Percentiles rank a stretch among this genome's conserved stretches.
Evolutionary conservation across 2,113 vertebrate species (phyloP).

Genomic region (Athene noctua): DNA sequence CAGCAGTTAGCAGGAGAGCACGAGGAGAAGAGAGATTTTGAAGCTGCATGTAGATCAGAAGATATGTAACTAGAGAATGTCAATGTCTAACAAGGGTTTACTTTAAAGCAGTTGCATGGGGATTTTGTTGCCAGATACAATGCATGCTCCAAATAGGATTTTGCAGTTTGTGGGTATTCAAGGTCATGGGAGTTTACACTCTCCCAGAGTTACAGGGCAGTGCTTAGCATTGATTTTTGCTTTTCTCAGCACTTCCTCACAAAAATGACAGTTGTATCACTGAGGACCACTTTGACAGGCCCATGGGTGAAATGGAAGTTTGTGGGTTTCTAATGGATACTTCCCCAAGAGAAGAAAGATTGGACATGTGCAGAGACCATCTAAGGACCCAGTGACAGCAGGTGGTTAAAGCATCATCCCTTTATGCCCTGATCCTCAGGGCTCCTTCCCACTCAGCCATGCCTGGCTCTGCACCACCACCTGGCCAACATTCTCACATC

Average conservation of each 20-base stretch:
- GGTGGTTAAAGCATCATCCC: background rate
- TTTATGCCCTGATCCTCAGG: background rate
- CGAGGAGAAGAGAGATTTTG: background rate
- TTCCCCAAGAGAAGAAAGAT: background rate
- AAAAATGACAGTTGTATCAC: background rate
- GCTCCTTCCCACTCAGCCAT: fast-evolving
- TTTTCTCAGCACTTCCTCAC: background rate
- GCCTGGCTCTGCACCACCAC: background rate
- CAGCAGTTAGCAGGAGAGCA: background rate
- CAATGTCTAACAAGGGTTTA: background rate
- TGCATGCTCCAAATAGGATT: background rate
- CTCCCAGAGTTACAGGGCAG: background rate
- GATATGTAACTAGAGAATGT: background rate
- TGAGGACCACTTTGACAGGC: background rate
- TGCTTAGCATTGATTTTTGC: background rate
- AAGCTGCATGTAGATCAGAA: background rate
- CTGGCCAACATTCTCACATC: background rate
- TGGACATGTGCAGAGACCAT: background rate
- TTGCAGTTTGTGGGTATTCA: background rate
- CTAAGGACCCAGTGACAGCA: background rate
- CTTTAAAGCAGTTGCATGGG: background rate
- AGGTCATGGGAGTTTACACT: background rate
- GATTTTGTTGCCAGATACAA: background rate
- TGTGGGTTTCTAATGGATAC: background rate
- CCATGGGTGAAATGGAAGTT: background rate